Conservation (phyloP, 2,797 vertebrate species). For the Perdix hodgsoniae region DNA sequence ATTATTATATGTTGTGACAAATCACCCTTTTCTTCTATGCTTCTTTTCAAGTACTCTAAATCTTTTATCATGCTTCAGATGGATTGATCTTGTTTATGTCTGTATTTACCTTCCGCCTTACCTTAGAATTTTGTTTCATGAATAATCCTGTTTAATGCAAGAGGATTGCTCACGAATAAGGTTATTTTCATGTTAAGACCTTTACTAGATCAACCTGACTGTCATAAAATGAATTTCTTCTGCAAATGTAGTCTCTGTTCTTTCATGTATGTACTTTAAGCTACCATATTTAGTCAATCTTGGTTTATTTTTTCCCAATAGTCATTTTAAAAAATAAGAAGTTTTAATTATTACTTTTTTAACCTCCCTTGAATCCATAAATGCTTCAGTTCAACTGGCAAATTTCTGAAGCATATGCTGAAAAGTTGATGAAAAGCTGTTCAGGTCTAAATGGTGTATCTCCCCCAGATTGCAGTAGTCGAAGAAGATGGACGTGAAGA, state of each 20-base stretch:
- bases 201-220: background rate
- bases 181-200: background rate
- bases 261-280: background rate
- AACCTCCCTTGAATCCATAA: background rate
- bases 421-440: background rate
- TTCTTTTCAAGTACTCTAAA: background rate
- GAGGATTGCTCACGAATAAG: background rate
- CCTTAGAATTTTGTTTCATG: background rate
- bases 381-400: background rate
- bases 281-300: background rate
- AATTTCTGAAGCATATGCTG: background rate
- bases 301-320: background rate
- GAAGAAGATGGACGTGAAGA: slow-evolving; percentile 97
- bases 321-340: background rate
- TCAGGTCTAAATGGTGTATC: background rate
- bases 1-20: background rate
- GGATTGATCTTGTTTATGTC: background rate
- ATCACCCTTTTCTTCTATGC: background rate
- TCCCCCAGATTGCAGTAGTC: slow-evolving; percentile 89
- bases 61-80: background rate
- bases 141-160: background rate
- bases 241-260: background rate
- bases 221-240: background rate
- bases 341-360: background rate
- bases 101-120: background rate